A percentile compares a stretch with the other conserved stretches of the same genome.
These are phyloP conservation scores for Psix sp. DNA, from an alignment of 1,140 invertebrate species.

Conservation along the genomic window DNA sequence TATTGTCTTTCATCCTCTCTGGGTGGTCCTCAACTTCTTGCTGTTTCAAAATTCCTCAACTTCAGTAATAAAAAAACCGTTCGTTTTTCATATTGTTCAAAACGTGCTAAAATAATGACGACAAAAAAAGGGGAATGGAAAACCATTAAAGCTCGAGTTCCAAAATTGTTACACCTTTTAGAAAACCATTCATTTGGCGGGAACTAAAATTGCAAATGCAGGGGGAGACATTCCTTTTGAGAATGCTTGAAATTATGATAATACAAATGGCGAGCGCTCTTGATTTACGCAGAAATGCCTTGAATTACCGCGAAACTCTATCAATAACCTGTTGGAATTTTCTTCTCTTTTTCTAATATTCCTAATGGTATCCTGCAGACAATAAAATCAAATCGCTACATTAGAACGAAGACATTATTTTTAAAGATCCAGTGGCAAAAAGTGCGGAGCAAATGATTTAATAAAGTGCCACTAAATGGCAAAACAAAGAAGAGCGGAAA, in stretches of 20 bases:
- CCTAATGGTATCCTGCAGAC: not conserved
- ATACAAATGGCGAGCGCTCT: too few relatives aligned
- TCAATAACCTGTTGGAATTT: not conserved
- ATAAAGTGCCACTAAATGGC: conserved; percentile 31
- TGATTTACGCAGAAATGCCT: too few relatives aligned
- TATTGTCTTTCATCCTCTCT: not conserved
- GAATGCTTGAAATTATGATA: too few relatives aligned
- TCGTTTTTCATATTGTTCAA: not conserved
- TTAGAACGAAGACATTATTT: not conserved
- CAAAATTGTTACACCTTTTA: too few relatives aligned
- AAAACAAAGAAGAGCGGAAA: conserved; percentile 44
- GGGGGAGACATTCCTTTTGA: too few relatives aligned
- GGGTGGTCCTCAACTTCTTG: not conserved
- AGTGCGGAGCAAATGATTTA: conserved; percentile 7
- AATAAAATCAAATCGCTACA: conserved; percentile 1
- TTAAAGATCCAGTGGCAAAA: conserved; percentile 1
- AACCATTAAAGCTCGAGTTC: too few relatives aligned
- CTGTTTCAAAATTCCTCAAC: not conserved
- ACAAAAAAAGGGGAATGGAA: too few relatives aligned
- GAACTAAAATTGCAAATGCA: too few relatives aligned
- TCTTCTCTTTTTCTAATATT: not conserved
- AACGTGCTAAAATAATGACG: not conserved
- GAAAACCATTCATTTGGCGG: too few relatives aligned
- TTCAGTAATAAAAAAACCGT: not conserved
- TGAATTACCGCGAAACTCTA: too few relatives aligned